phyloP scores from a whole-genome alignment of 2,797 vertebrate genomes.

The Oreochromis grahami region DNA sequence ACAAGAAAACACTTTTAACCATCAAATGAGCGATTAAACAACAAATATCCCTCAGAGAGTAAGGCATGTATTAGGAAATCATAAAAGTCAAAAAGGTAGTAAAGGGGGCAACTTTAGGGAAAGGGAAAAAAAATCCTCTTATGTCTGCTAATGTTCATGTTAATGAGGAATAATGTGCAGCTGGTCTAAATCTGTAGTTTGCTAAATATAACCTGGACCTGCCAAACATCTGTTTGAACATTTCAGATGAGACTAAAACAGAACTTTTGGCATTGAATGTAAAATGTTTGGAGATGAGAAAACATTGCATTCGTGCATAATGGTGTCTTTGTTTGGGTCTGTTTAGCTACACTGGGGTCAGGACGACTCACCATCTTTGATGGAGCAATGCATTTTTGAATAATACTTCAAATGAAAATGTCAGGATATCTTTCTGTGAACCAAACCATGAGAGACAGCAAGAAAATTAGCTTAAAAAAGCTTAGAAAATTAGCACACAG shows the following conservation, averaged over 20 bases:
- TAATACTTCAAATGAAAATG: neutral
- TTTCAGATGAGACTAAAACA: fast-evolving
- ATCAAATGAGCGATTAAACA: neutral
- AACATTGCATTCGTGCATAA: neutral
- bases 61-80: neutral
- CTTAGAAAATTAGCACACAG: fast-evolving
- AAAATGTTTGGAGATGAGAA: neutral
- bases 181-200: neutral
- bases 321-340: neutral
- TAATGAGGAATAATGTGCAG: fast-evolving
- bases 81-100: neutral
- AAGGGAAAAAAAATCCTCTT: neutral
- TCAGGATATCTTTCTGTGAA: neutral
- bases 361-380: neutral
- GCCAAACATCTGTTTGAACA: neutral
- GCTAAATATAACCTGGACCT: neutral
- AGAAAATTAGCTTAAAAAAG: fast-evolving
- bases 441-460: fast-evolving
- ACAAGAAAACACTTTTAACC: neutral
- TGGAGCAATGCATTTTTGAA: neutral
- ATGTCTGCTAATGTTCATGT: neutral
- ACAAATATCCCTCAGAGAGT: fast-evolving
- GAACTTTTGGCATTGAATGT: neutral
- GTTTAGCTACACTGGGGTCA: neutral
- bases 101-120: neutral